A percentile compares a stretch with the other conserved stretches of the same genome.
phyloP scores from a whole-genome alignment of 2,888 invertebrate genomes.

The Cataglyphis livida region DNA sequence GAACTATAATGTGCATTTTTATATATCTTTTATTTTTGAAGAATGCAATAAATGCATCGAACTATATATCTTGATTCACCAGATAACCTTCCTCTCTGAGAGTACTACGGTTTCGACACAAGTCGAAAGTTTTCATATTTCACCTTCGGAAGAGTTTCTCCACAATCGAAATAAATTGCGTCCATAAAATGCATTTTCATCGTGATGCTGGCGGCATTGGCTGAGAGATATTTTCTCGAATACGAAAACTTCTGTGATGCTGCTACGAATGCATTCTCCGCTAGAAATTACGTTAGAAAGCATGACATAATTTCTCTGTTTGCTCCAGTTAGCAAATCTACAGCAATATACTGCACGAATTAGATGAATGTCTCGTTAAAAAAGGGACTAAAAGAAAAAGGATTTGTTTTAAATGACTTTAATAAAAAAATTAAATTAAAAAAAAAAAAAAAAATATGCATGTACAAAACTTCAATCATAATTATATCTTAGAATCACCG shows the following conservation, averaged over 20 bases:
- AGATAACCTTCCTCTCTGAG: constrained; percentile 14
- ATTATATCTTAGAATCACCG: neutral
- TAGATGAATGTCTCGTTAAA: constrained; percentile 8
- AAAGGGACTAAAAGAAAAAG: neutral
- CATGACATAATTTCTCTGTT: constrained; percentile 22
- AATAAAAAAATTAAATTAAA: neutral
- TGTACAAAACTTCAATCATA: neutral
- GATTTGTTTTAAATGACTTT: neutral
- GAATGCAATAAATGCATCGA: constrained; percentile 34
- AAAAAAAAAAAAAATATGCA: neutral
- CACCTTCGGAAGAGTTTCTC: constrained; percentile 42
- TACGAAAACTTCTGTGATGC: constrained; percentile 40
- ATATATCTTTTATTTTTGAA: constrained; percentile 9
- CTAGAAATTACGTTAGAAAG: constrained; percentile 33
- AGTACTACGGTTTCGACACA: constrained; percentile 1
- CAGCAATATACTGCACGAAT: constrained; percentile 5
- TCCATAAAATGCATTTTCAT: constrained; percentile 49
- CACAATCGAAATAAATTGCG: constrained; percentile 55
- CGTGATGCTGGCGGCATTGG: constrained; percentile 27
- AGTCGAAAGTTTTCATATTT: constrained; percentile 50
- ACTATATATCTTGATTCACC: constrained; percentile 35
- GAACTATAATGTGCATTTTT: constrained; percentile 2
- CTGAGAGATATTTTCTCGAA: constrained; percentile 45
- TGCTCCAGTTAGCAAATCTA: constrained; percentile 2
- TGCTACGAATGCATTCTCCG: neutral